Evolutionary conservation across 1,140 invertebrate species (phyloP).

Genomic region (Palaemon carinicauda): DNA sequence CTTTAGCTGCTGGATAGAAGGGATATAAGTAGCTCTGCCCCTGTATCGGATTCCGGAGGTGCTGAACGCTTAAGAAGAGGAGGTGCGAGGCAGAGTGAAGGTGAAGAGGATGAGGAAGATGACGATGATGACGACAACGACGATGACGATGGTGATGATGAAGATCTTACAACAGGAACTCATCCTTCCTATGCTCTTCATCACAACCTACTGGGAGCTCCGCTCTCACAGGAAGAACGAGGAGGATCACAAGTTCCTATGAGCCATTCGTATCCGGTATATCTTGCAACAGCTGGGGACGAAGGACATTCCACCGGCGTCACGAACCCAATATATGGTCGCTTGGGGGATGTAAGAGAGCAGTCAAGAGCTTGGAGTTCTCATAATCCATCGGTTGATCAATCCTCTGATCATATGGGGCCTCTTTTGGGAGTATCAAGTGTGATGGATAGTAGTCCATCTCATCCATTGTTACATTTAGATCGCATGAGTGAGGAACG

Average conservation of each 20-base stretch:
- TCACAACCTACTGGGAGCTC: slow-evolving; percentile 30
- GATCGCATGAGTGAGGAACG: slow-evolving; percentile 23
- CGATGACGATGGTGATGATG: slow-evolving; percentile 6
- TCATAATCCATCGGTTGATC: slow-evolving; percentile 33
- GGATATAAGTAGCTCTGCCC: slow-evolving; percentile 23
- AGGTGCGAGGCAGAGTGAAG: slow-evolving; percentile 15
- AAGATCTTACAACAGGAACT: background rate
- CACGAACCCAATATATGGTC: slow-evolving; percentile 46
- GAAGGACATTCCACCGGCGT: slow-evolving; percentile 14
- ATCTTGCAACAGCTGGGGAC: background rate
- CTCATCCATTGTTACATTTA: slow-evolving; percentile 28
- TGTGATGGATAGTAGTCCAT: slow-evolving; percentile 21
- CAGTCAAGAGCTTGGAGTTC: slow-evolving; percentile 41
- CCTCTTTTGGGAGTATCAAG: slow-evolving; percentile 7
- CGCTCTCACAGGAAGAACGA: slow-evolving; percentile 1
- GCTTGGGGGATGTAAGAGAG: slow-evolving; percentile 27
- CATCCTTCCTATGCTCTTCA: slow-evolving; percentile 30
- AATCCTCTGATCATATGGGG: slow-evolving; percentile 22
- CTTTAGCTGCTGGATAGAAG: slow-evolving; percentile 34
- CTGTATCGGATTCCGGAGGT: slow-evolving; percentile 33
- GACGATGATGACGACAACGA: slow-evolving; percentile 41
- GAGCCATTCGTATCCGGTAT: background rate
- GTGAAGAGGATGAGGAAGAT: slow-evolving; percentile 39
- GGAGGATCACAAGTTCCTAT: background rate
- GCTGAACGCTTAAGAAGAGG: background rate